Evolutionary conservation across 2,113 vertebrate genomes (phyloP), one percentile per base, ranked within the genome.

Genomic region (Crypturellus undulatus): DNA sequence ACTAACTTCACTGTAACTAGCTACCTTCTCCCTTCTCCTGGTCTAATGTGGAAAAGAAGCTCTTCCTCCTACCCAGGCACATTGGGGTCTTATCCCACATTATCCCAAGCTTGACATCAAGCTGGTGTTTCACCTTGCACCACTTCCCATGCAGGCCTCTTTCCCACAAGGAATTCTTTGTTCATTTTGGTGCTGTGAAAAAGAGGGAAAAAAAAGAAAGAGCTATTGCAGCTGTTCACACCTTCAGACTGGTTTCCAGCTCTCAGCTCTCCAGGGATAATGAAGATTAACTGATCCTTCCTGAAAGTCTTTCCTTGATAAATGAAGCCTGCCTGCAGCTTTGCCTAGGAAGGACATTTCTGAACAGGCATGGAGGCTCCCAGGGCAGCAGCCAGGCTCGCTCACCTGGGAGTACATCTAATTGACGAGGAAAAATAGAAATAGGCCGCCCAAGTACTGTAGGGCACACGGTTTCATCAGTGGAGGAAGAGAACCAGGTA

Each of bases 281-380:
- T 22, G 16, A 79, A 91, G 88, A 93, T 94, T 91, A 96, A 95
- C 91, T 90, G 85, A 28, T 11, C 49, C 90, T 62, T 92, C 88
- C 82, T 51, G 40, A 5, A 78, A 62, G 75, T 19, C 63, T 72
- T 93, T 67, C 20, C 42, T 86, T 91, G 94, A 90, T 80, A 88
- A 82, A 96, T 91, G 71, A 42, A 64, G 32, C 83, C 90, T 84
- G 64, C 72, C 77, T 19, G 17, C 8, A 3, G 34, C 68, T 91
- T 84, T 86, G 72, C 79, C 79, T 69, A 20, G 65, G 79, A 75
- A 86, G 82, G 59, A 65, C 65, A 71, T 83, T 95, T 88, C 18
- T 6, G 3, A 93, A 24, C n/a, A 78, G 60, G 68, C 21, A 54
- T 20, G 72, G 79, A 85, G 72, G 8, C 59, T 63, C 75, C 32